These are phyloP conservation scores for Strigops habroptila DNA, from an alignment of 2,113 vertebrate species.

Conservation along the genomic window DNA sequence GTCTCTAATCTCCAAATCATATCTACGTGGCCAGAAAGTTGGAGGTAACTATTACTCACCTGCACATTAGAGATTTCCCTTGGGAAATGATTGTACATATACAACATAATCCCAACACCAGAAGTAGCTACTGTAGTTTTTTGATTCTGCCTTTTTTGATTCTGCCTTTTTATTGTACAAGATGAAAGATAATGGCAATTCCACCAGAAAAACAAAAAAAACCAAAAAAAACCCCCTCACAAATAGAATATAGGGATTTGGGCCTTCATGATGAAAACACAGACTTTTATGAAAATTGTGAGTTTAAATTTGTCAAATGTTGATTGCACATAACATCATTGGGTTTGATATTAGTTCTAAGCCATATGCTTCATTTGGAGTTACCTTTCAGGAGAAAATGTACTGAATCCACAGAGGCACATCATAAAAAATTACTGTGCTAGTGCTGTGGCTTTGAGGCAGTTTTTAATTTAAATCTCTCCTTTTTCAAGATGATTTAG, in stretches of 20 bases:
- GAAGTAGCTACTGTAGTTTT: neutral
- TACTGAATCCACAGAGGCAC: neutral
- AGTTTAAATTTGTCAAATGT: neutral
- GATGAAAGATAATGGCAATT: conserved; percentile 14
- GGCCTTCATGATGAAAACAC: neutral
- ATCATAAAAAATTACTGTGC: neutral
- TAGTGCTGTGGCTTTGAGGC: neutral
- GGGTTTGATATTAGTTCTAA: conserved; percentile 19
- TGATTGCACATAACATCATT: neutral
- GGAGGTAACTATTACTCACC: neutral
- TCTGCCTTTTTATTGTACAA: neutral
- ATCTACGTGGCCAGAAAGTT: neutral
- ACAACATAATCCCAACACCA: neutral
- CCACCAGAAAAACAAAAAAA: neutral
- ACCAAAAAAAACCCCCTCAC: neutral
- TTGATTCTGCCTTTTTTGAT: neutral
- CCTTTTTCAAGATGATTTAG: neutral
- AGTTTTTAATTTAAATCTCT: neutral
- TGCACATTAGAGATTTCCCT: neutral
- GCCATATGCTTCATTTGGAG: neutral
- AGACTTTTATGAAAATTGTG: neutral
- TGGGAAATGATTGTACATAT: neutral
- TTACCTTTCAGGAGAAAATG: neutral
- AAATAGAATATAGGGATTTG: neutral
- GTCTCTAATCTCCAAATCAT: neutral